Evolutionary conservation across 2,888 invertebrate species (phyloP).

Genomic region (Dasysyrphus tricinctus): DNA sequence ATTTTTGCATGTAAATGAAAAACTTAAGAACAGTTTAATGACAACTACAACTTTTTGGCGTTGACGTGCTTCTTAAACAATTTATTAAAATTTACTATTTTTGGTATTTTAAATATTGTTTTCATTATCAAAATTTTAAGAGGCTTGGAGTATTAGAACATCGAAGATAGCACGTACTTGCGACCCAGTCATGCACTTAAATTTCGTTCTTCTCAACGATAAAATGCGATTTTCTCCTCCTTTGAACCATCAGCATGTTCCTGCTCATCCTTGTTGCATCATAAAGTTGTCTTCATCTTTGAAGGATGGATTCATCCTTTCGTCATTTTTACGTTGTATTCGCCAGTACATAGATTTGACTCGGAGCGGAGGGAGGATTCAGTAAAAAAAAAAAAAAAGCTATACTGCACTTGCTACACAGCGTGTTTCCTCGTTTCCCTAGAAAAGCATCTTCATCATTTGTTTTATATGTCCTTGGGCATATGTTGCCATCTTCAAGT

Average conservation of each 20-base stretch:
- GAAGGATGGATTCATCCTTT: constrained; percentile 43
- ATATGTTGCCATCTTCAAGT: constrained; percentile 66
- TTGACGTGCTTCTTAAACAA: not conserved
- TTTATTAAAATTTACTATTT: not conserved
- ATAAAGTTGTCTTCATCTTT: constrained; percentile 47
- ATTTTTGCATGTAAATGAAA: not conserved
- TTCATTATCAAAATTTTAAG: not conserved
- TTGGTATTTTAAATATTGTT: not conserved
- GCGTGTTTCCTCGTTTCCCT: constrained; percentile 34
- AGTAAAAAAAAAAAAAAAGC: constrained; percentile 20
- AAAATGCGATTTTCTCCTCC: constrained; percentile 62
- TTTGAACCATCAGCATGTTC: constrained; percentile 49
- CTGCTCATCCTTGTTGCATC: constrained; percentile 32
- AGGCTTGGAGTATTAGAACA: not conserved
- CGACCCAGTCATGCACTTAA: not conserved
- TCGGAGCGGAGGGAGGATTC: not conserved
- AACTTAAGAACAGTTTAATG: not conserved
- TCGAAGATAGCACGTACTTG: not conserved
- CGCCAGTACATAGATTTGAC: constrained; percentile 16
- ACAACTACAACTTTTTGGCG: not conserved
- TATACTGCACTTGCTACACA: constrained; percentile 37
- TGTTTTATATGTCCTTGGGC: constrained; percentile 57
- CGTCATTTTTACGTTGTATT: constrained; percentile 11
- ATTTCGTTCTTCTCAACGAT: constrained; percentile 18
- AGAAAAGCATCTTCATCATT: constrained; percentile 38